phyloP scores from a whole-genome alignment of 2,888 invertebrate genomes.

The Sinopyrophorus schimmeli region DNA sequence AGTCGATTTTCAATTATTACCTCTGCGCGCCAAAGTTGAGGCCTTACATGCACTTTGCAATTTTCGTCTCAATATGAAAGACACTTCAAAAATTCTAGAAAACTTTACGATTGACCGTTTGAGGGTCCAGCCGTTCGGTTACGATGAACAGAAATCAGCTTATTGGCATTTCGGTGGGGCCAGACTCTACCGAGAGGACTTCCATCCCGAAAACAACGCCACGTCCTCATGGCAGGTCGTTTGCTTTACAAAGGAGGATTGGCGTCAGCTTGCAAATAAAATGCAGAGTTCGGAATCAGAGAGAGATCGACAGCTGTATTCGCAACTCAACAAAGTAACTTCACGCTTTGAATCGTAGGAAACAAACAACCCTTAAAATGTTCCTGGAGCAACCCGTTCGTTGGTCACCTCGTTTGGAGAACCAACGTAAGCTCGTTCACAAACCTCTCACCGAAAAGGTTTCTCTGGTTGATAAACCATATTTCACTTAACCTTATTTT shows the following conservation, averaged over 20 bases:
- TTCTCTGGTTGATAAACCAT: too few relatives aligned
- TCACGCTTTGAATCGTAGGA: too few relatives aligned
- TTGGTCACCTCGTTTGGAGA: too few relatives aligned
- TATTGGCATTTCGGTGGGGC: conserved; percentile 99
- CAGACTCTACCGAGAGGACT: conserved; percentile 77
- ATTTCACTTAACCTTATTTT: too few relatives aligned
- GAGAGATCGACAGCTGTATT: conserved; percentile 77
- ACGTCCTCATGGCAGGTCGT: conserved; percentile 84
- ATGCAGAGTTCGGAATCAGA: conserved; percentile 78
- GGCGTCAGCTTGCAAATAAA: conserved; percentile 84
- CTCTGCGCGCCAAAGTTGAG: conserved; percentile 87
- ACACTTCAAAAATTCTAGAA: conserved; percentile 82
- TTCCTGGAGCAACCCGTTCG: too few relatives aligned
- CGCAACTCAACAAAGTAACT: too few relatives aligned
- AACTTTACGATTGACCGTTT: conserved; percentile 92
- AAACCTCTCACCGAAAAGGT: too few relatives aligned
- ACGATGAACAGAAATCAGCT: conserved; percentile 86
- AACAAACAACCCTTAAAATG: too few relatives aligned
- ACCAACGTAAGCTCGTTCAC: too few relatives aligned
- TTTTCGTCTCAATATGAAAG: conserved; percentile 89
- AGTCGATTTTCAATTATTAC: conserved; percentile 86
- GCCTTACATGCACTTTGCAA: conserved; percentile 91
- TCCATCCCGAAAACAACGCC: conserved; percentile 54
- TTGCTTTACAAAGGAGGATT: conserved; percentile 90
- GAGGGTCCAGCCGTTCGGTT: conserved; percentile 89